These are phyloP conservation scores for Eupelmus urozonus DNA, from an alignment of 2,888 invertebrate species.

Conservation along the genomic window DNA sequence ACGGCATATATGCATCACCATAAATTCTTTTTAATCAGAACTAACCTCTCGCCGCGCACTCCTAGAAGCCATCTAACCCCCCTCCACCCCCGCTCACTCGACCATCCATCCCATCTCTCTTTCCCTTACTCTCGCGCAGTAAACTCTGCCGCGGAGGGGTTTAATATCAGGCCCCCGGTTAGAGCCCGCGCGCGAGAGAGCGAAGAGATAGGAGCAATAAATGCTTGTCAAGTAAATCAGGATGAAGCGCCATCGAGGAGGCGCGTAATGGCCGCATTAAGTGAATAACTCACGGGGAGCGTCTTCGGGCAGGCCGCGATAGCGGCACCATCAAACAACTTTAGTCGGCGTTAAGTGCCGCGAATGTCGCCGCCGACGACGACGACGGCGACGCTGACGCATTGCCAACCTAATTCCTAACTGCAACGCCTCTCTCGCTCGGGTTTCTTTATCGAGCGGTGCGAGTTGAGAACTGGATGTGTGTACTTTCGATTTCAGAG, in stretches of 20 bases:
- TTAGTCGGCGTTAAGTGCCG: constrained; percentile 72
- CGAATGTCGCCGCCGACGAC: constrained; percentile 54
- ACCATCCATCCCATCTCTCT: constrained; percentile 4
- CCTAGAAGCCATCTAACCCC: too few relatives aligned
- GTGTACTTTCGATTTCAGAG: too few relatives aligned
- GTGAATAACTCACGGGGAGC: constrained; percentile 75
- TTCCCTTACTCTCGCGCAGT: constrained; percentile 7
- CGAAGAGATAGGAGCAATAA: constrained; percentile 73
- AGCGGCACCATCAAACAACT: constrained; percentile 74
- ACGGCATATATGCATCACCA: constrained; percentile 24
- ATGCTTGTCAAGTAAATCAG: constrained; percentile 76
- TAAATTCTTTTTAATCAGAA: constrained; percentile 55
- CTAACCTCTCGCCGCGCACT: neutral
- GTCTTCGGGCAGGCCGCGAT: constrained; percentile 69
- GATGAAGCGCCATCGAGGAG: constrained; percentile 76
- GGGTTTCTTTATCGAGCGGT: too few relatives aligned
- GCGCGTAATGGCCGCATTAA: constrained; percentile 75
- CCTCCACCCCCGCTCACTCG: too few relatives aligned
- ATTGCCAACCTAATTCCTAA: constrained; percentile 73
- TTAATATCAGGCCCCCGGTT: constrained; percentile 66
- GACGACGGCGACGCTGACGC: constrained; percentile 67
- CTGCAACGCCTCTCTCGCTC: too few relatives aligned
- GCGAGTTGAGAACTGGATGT: too few relatives aligned
- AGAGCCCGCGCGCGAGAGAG: neutral
- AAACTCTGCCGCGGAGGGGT: constrained; percentile 47